Conservation (phyloP, 2,113 vertebrate species). For the Paradoxurus hermaphroditus region DNA sequence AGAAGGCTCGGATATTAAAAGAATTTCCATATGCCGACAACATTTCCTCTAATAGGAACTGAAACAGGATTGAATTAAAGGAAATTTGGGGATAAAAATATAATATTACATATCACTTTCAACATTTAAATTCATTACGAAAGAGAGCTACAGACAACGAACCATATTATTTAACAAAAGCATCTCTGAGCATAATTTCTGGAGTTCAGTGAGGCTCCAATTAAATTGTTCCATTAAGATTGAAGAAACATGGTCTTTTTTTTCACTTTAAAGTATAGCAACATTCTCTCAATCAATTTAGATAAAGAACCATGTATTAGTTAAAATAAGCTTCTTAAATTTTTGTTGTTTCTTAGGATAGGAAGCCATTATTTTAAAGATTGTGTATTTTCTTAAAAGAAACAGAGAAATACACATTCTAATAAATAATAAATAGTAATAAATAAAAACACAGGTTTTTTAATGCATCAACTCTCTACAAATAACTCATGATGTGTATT, state of each 20-base stretch:
- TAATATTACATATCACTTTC: constrained; percentile 63
- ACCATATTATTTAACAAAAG: constrained; percentile 72
- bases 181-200: constrained; percentile 64
- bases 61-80: constrained; percentile 50
- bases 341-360: constrained; percentile 45
- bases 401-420: constrained; percentile 18
- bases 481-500: neutral
- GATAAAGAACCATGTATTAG: constrained; percentile 71
- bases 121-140: constrained; percentile 68
- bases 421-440: neutral
- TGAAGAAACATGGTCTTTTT: constrained; percentile 57
- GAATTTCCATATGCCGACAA: neutral
- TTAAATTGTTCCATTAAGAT: constrained; percentile 77
- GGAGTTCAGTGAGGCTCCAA: constrained; percentile 58
- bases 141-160: constrained; percentile 40
- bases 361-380: constrained; percentile 47
- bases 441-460: neutral
- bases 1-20: neutral
- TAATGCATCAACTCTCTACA: neutral
- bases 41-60: constrained; percentile 10
- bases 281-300: constrained; percentile 71
- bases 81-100: constrained; percentile 37
- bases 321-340: constrained; percentile 71
- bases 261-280: constrained; percentile 70
- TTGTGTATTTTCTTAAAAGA: constrained; percentile 59